A percentile compares a stretch with the other conserved stretches of the same genome.
Evolutionary conservation across 2,888 invertebrate genomes (phyloP).

Genomic region (Ornithoptera alexandrae): DNA sequence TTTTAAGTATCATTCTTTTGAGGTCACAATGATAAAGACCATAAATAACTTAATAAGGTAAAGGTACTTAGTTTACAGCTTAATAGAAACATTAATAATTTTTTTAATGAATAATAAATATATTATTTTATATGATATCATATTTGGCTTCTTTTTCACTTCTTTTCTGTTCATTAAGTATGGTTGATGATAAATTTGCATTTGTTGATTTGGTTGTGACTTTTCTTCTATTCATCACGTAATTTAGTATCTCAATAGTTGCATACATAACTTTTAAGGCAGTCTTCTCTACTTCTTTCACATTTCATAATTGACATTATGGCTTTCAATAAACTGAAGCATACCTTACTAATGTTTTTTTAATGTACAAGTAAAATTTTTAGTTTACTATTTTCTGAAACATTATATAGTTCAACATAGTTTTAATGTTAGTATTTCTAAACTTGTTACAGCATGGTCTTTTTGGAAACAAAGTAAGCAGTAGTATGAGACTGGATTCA

Average conservation of each 20-base stretch:
- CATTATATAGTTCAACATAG: background rate
- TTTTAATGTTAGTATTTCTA: background rate
- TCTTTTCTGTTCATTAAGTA: no score
- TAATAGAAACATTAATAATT: background rate
- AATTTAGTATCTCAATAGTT: no score
- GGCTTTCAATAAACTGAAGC: no score
- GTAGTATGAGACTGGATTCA: conserved; percentile 27
- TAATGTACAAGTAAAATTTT: background rate
- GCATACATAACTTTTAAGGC: no score
- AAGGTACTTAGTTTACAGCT: conserved; percentile 27
- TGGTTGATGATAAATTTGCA: no score
- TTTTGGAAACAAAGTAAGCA: background rate
- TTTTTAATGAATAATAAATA: background rate
- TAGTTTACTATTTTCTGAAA: background rate
- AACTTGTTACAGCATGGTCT: conserved; percentile 19
- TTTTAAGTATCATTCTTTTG: conserved; percentile 31
- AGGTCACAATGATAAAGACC: conserved; percentile 44
- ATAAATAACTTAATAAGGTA: conserved; percentile 32
- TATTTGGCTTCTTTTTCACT: no score
- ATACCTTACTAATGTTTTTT: background rate
- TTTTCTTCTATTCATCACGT: no score
- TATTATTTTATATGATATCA: background rate
- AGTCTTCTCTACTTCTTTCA: no score
- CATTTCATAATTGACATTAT: no score
- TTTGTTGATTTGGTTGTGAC: no score